phyloP scores from a whole-genome alignment of 2,797 vertebrate genomes.

The Steatocranus sp. region DNA sequence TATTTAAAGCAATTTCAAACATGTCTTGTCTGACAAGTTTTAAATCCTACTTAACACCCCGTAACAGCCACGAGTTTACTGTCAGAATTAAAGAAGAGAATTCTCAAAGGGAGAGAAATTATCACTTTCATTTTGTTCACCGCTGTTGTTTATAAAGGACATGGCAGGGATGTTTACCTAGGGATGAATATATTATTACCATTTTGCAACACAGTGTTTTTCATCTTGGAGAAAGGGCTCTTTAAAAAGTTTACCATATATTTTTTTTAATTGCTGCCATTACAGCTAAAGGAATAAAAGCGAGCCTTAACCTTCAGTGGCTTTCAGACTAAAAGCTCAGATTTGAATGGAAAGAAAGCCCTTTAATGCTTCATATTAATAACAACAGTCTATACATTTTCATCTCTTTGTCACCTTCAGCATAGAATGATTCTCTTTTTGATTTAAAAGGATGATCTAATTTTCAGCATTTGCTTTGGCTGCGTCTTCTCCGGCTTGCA shows the following conservation, averaged over 20 bases:
- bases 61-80: slow-evolving; percentile 85
- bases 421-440: neutral
- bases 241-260: slow-evolving; percentile 70
- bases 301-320: slow-evolving; percentile 29
- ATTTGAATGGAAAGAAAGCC: slow-evolving; percentile 50
- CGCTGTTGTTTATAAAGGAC: slow-evolving; percentile 77
- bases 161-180: slow-evolving; percentile 79
- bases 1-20: slow-evolving; percentile 90
- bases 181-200: slow-evolving; percentile 81
- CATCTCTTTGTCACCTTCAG: neutral
- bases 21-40: slow-evolving; percentile 89
- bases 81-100: slow-evolving; percentile 84
- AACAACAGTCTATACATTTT: slow-evolving; percentile 2
- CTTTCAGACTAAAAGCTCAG: slow-evolving; percentile 43
- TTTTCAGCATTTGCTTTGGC: neutral
- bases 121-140: slow-evolving; percentile 82
- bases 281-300: slow-evolving; percentile 64
- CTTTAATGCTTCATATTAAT: slow-evolving; percentile 34
- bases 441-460: neutral
- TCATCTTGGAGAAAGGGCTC: slow-evolving; percentile 65
- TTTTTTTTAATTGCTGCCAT: slow-evolving; percentile 76
- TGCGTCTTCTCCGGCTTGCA: neutral
- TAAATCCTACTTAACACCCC: slow-evolving; percentile 87
- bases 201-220: slow-evolving; percentile 73
- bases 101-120: slow-evolving; percentile 81